Base-by-base conservation (phyloP, 2,888 invertebrate genomes). In the Yponomeuta sedellus region DNA sequence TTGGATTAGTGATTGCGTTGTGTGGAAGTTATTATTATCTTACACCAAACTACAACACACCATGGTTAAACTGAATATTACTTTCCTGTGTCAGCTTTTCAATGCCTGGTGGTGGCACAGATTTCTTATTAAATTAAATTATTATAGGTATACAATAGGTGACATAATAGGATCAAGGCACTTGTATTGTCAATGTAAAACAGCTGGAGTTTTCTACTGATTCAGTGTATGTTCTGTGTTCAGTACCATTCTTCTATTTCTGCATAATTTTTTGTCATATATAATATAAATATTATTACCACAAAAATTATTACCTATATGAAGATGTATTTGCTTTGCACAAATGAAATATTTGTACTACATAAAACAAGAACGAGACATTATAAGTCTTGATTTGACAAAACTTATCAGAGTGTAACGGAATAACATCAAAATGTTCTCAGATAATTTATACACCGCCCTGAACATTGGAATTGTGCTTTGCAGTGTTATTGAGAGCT, bases 401-500 rank as follows among this genome's bases (percentile, higher is more conserved):
- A n/a, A n/a, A n/a, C n/a, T 44, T 5, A 12, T 12, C 10, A 44
- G 10, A 44, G 4, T 12, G 12, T 44, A 5, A 12, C 10, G 2
- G 44, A 70, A 66, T 67, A 61, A 61, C 61, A 0, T 39, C 76
- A 75, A 69, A 68, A 73, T 77, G 68, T 70, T 81, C 22, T 69
- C 74, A 0, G 72, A 71, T 52, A 71, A 77, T 68, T 69, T 75
- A 6, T 69, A 71, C 58, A 71, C 72, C 6, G 62, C 77, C 61
- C 28, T 79, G 4, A 79, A 80, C 64, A 69, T 78, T 11, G 72
- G 78, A 5, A 74, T 84, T 19, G 71, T 81, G 34, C 34, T 82
- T 8, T 73, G 82, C 58, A 75, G 79, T 12, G 77, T 82, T 61
- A 70, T 84, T 2, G 84, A 85, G 69, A 76, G 80, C 0, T 82